Evolutionary conservation across 2,888 invertebrate species (phyloP), one percentile per base, ranked within the genome.

Genomic region (Charanyca ferruginea): DNA sequence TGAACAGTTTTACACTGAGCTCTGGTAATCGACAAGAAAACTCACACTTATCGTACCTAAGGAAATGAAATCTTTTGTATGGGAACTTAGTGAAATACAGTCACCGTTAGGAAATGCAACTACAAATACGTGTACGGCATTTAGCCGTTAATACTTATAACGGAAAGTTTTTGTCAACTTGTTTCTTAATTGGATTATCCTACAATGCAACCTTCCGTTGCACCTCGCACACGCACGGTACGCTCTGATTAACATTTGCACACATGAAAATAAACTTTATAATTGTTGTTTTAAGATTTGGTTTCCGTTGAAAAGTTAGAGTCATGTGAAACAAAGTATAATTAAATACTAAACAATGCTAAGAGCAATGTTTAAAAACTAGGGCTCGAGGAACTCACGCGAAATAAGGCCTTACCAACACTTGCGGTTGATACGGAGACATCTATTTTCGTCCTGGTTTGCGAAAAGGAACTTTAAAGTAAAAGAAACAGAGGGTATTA

Each of bases 121-220:
- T 48, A 66, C 61, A 80, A 80, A 80, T 80, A 77, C 76, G 57
- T 62, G 76, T 66, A 65, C 63, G 48, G 59, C 53, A 57, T 58
- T 55, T 59, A 62, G 47, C 65, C 42, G 66, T 65, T 71, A 72
- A 77, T 65, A 49, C 57, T 63, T 55, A 32, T 74, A 73, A 77
- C 71, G 80, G 80, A 23, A 20, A 41, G 48, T 77, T 74, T 74
- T 83, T 75, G 70, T 73, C 79, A 74, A 77, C 45, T 60, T 54
- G 61, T 81, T 73, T 76, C 74, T 79, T 80, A 79, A 86, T 73
- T 73, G 69, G 71, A 70, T 82, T 82, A 75, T 79, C 69, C 70
- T 80, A 75, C 78, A 85, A 83, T 81, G 87, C 84, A 87, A 85
- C 85, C 87, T 89, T 87, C 85, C 84, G 85, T 86, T 90, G 87